Evolutionary conservation across 23 tunicate genomes (phyloP).

Genomic region (Styela clava): DNA sequence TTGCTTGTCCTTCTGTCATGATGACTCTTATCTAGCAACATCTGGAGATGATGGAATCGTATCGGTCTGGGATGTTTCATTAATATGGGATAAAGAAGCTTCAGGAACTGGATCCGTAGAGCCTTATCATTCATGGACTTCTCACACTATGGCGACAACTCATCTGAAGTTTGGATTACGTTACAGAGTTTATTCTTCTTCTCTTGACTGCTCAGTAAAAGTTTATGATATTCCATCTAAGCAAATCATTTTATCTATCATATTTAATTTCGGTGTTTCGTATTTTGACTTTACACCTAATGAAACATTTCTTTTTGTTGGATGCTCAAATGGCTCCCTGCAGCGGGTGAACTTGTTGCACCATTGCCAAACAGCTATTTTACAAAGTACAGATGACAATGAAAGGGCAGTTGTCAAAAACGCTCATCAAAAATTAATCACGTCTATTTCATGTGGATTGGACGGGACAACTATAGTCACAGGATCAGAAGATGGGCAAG

Average conservation of each 20-base stretch:
- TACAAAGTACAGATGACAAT: not conserved
- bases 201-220: slow-evolving; percentile 57
- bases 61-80: slow-evolving; percentile 53
- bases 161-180: slow-evolving; percentile 12
- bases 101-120: slow-evolving; percentile 5
- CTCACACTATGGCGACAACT: slow-evolving; percentile 39
- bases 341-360: not conserved
- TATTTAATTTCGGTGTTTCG: slow-evolving; percentile 41
- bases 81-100: slow-evolving; percentile 19
- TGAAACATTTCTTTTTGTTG: slow-evolving; percentile 52
- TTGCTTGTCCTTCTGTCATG: slow-evolving; percentile 36
- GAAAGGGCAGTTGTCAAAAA: not conserved
- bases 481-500: slow-evolving; percentile 39
- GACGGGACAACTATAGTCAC: slow-evolving; percentile 48
- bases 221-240: slow-evolving; percentile 44
- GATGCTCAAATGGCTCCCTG: slow-evolving; percentile 49
- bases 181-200: slow-evolving; percentile 51
- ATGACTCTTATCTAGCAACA: slow-evolving; percentile 37
- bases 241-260: slow-evolving; percentile 39
- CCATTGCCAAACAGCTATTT: not conserved
- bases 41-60: slow-evolving; percentile 69
- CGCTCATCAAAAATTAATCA: slow-evolving; percentile 41
- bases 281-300: slow-evolving; percentile 31
- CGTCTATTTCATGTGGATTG: slow-evolving; percentile 30
- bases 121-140: slow-evolving; percentile 41